These are phyloP conservation scores for Meloidogyne hapla DNA, from an alignment of 1,140 invertebrate genomes.

Conservation along the genomic window DNA sequence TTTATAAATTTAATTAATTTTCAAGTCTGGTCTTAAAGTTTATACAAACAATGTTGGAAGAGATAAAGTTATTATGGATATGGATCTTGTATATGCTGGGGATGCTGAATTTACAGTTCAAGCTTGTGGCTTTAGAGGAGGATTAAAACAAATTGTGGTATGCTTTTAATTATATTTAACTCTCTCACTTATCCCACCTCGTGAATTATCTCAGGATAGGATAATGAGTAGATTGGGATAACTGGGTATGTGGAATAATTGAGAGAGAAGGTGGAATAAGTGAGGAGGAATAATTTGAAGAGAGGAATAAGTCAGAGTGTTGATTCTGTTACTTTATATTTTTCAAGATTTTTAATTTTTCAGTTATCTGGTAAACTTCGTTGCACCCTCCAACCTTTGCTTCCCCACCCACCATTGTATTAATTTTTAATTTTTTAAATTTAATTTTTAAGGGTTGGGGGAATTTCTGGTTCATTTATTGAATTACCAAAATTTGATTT, in stretches of 20 bases:
- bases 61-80: slow-evolving; percentile 62
- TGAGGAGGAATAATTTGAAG: too few species aligned
- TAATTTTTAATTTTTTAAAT: not conserved
- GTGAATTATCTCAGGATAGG: too few species aligned
- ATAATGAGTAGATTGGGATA: too few species aligned
- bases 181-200: not conserved
- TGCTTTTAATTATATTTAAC: slow-evolving; percentile 1
- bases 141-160: slow-evolving; percentile 59
- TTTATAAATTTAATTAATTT: not conserved
- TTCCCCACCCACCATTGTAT: slow-evolving; percentile 61
- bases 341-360: slow-evolving; percentile 19
- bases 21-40: slow-evolving; percentile 57
- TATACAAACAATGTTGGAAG: slow-evolving; percentile 62
- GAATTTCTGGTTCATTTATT: slow-evolving; percentile 59
- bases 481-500: slow-evolving; percentile 60
- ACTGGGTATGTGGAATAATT: too few species aligned
- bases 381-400: slow-evolving; percentile 55
- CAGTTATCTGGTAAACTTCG: slow-evolving; percentile 62
- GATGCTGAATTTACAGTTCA: slow-evolving; percentile 63
- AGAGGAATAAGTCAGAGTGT: too few species aligned
- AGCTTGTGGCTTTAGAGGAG: slow-evolving; percentile 60
- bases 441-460: slow-evolving; percentile 43
- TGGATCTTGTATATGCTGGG: slow-evolving; percentile 62
- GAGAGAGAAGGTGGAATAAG: too few species aligned
- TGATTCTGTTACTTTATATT: too few species aligned